Evolutionary conservation across 2,888 invertebrate species (phyloP).

Genomic region (Elmis aenea): DNA sequence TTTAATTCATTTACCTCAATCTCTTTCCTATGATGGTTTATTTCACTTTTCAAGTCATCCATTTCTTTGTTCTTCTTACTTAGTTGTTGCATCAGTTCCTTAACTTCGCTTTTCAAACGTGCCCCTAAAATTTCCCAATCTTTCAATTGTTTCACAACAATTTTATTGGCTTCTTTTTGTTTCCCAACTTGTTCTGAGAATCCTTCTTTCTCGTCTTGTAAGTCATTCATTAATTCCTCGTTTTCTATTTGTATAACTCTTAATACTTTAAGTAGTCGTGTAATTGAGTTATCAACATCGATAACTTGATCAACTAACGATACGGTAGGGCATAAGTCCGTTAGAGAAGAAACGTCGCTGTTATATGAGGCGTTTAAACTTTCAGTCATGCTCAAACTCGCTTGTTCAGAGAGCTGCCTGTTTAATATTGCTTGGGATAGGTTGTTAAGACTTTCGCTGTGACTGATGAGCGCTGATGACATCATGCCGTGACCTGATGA

Average conservation of each 20-base stretch:
- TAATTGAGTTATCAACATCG: constrained; percentile 69
- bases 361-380: constrained; percentile 44
- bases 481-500: constrained; percentile 57
- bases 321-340: constrained; percentile 54
- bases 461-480: constrained; percentile 37
- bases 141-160: constrained; percentile 47
- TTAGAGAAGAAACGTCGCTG: constrained; percentile 37
- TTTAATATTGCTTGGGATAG: constrained; percentile 71
- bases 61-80: constrained; percentile 51
- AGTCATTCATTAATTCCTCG: constrained; percentile 59
- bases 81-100: constrained; percentile 52
- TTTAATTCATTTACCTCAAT: constrained; percentile 48
- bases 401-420: constrained; percentile 51
- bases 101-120: constrained; percentile 52
- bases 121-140: constrained; percentile 54
- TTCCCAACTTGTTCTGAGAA: constrained; percentile 41
- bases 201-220: constrained; percentile 59
- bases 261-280: constrained; percentile 66
- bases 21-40: constrained; percentile 53
- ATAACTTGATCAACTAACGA: constrained; percentile 68
- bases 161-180: constrained; percentile 43
- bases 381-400: constrained; percentile 35
- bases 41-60: constrained; percentile 49
- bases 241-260: constrained; percentile 70
- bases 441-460: constrained; percentile 68